Conservation (phyloP, 2,797 vertebrate genomes). For the Poecile montanus region DNA sequence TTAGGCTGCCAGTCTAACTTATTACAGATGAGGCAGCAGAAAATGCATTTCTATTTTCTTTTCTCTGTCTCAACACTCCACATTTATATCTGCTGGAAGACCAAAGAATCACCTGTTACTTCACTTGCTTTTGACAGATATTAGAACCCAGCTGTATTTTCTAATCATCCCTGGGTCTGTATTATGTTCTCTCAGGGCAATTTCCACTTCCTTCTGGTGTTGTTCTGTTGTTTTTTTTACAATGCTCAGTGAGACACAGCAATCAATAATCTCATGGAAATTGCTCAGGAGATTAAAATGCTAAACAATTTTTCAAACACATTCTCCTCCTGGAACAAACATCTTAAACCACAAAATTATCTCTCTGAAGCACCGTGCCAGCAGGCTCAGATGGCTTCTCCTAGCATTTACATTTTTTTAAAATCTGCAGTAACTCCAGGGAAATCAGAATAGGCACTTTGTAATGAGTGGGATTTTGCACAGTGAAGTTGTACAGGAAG, state of each 20-base stretch:
- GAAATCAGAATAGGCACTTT: not conserved
- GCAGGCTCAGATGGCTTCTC: not conserved
- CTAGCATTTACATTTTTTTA: not conserved
- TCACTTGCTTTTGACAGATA: not conserved
- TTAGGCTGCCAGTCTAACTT: conserved; percentile 13
- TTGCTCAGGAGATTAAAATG: not conserved
- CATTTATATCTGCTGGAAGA: conserved; percentile 5
- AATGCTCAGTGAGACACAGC: not conserved
- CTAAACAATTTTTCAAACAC: not conserved
- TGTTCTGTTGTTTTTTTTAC: not conserved
- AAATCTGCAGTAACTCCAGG: not conserved
- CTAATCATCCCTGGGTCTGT: not conserved
- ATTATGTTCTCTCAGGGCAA: not conserved
- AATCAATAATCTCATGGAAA: conserved; percentile 10
- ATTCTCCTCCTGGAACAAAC: not conserved
- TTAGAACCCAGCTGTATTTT: not conserved
- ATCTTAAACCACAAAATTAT: not conserved
- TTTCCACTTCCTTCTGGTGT: not conserved
- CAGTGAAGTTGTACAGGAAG: not conserved
- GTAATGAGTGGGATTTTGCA: not conserved
- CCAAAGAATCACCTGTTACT: conserved; percentile 1
- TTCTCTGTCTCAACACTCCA: conserved; percentile 8
- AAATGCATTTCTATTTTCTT: conserved; percentile 7
- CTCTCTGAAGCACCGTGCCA: not conserved
- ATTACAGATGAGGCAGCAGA: conserved; percentile 19